Conservation (phyloP, 1,140 invertebrate genomes). For the Probaryconus sp. region DNA sequence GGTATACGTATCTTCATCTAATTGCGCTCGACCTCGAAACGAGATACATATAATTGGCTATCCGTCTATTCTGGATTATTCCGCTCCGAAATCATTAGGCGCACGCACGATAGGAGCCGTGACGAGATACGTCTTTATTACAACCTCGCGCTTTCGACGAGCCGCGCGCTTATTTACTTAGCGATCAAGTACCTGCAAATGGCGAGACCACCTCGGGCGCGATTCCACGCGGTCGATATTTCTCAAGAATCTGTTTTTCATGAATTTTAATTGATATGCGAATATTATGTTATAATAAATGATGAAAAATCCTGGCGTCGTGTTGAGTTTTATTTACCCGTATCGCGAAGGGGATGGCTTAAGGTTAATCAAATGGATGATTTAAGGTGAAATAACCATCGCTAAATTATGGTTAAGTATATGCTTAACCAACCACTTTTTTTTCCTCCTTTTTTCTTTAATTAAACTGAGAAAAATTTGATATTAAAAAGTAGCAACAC, state of each 20-base stretch:
- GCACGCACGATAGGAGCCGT: conserved; percentile 60
- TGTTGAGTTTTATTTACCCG: too few relatives aligned
- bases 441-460: too few relatives aligned
- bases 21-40: conserved; percentile 62
- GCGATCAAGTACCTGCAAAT: conserved; percentile 59
- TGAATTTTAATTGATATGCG: too few relatives aligned
- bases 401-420: too few relatives aligned
- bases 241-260: too few relatives aligned
- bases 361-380: too few relatives aligned
- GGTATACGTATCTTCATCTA: conserved; percentile 60
- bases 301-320: conserved; percentile 8
- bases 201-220: conserved; percentile 54
- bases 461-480: too few relatives aligned
- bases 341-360: too few relatives aligned
- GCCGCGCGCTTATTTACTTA: conserved; percentile 60
- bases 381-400: too few relatives aligned
- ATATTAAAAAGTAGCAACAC: too few relatives aligned
- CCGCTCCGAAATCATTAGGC: conserved; percentile 63
- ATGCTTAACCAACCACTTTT: too few relatives aligned
- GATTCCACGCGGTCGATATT: conserved; percentile 44
- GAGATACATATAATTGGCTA: conserved; percentile 64
- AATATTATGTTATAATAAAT: neutral
- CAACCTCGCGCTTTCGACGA: conserved; percentile 59
- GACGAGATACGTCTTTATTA: conserved; percentile 64
- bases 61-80: conserved; percentile 65